Conservation (phyloP, 2,113 vertebrate genomes). For the Rhinogobius similis region DNA sequence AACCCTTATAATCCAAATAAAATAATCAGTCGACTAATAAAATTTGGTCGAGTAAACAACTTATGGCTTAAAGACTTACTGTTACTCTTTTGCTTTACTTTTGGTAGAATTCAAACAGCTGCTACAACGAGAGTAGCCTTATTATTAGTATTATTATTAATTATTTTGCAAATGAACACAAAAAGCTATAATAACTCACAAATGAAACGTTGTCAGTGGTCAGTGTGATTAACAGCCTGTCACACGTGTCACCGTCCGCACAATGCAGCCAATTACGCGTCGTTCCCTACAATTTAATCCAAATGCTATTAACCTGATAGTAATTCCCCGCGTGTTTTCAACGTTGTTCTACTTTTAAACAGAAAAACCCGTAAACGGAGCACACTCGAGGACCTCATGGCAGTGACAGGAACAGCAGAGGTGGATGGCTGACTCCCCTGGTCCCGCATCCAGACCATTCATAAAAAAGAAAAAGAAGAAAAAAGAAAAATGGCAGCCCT, state of each 20-base stretch:
- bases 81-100: too few relatives aligned
- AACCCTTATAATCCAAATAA: too few relatives aligned
- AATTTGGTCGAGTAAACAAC: too few relatives aligned
- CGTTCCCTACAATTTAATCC: background rate
- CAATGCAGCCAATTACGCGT: background rate
- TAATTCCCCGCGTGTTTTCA: background rate
- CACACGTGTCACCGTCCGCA: background rate
- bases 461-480: constrained; percentile 44
- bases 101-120: too few relatives aligned
- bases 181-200: too few relatives aligned
- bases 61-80: too few relatives aligned
- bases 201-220: background rate
- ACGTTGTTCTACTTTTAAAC: background rate
- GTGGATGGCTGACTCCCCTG: constrained; percentile 5
- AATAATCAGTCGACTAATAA: too few relatives aligned
- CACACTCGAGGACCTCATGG: background rate
- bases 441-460: constrained; percentile 58
- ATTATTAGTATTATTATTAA: too few relatives aligned
- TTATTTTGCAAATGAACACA: too few relatives aligned
- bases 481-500: constrained; percentile 36
- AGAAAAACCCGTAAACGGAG: background rate
- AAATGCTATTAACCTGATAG: background rate
- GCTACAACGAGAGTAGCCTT: too few relatives aligned
- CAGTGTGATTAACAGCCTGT: background rate
- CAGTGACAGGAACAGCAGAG: constrained; percentile 1